These are phyloP conservation scores for Microchrysa polita DNA, from an alignment of 2,888 invertebrate genomes.

Conservation along the genomic window DNA sequence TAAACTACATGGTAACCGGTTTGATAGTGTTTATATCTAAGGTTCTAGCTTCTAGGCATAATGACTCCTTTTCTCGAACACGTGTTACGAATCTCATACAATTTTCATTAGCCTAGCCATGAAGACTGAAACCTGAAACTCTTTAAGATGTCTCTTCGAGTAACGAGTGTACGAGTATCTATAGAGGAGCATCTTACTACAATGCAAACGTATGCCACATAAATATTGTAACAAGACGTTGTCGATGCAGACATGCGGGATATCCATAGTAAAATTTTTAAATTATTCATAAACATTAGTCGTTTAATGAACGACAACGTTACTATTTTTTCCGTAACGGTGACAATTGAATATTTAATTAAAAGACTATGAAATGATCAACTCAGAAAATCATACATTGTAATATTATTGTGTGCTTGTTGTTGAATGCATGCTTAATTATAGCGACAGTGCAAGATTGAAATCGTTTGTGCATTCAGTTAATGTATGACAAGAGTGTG, in stretches of 20 bases:
- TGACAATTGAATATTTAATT: slow-evolving; percentile 17
- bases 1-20: slow-evolving; percentile 14
- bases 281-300: slow-evolving; percentile 24
- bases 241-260: not conserved
- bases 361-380: not conserved
- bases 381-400: not conserved
- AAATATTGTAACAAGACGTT: not conserved
- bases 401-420: not conserved
- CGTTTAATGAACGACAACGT: not conserved
- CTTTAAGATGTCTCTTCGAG: not conserved
- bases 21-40: not conserved
- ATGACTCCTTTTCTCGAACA: slow-evolving; percentile 4
- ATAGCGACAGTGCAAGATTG: too few species aligned
- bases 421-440: too few species aligned
- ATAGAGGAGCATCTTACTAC: not conserved
- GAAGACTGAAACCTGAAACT: too few species aligned
- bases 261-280: not conserved
- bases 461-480: too few species aligned
- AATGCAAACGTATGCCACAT: not conserved
- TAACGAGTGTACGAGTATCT: not conserved
- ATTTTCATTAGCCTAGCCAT: slow-evolving; percentile 5
- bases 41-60: too few species aligned
- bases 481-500: too few species aligned
- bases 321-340: slow-evolving; percentile 10
- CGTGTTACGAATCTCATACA: slow-evolving; percentile 10